Evolutionary conservation across 2,113 vertebrate genomes (phyloP).

Genomic region (Rhinoderma darwinii): DNA sequence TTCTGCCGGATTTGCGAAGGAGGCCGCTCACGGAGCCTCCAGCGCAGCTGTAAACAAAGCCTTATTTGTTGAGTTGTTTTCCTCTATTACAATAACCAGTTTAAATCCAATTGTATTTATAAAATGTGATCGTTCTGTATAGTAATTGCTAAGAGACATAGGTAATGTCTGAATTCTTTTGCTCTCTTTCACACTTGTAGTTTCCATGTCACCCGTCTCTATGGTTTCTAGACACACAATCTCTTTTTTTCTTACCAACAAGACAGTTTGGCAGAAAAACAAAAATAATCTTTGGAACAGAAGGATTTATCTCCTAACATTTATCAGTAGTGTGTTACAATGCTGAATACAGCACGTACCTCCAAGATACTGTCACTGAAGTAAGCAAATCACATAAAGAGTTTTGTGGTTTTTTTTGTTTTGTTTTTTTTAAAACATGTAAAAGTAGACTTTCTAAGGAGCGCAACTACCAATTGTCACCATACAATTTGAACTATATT

Average conservation of each 20-base stretch:
- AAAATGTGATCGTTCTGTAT: not conserved
- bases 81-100: not conserved
- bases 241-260: constrained; percentile 57
- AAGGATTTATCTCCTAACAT: constrained; percentile 64
- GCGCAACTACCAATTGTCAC: not conserved
- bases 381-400: constrained; percentile 42
- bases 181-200: constrained; percentile 61
- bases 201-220: constrained; percentile 61
- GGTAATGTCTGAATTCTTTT: constrained; percentile 42
- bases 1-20: no score
- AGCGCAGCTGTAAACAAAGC: no score
- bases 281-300: constrained; percentile 60
- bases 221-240: constrained; percentile 55
- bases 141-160: constrained; percentile 41
- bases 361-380: constrained; percentile 55
- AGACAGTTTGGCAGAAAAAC: constrained; percentile 64
- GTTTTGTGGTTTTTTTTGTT: no score
- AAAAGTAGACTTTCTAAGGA: not conserved
- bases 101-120: not conserved
- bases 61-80: not conserved
- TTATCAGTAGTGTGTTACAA: constrained; percentile 63
- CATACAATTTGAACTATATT: not conserved
- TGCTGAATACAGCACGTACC: constrained; percentile 63
- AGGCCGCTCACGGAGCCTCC: no score
- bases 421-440: constrained; percentile 39